These are phyloP conservation scores for Pangasius krempfi DNA, from an alignment of 2,797 vertebrate species.

Conservation along the genomic window DNA sequence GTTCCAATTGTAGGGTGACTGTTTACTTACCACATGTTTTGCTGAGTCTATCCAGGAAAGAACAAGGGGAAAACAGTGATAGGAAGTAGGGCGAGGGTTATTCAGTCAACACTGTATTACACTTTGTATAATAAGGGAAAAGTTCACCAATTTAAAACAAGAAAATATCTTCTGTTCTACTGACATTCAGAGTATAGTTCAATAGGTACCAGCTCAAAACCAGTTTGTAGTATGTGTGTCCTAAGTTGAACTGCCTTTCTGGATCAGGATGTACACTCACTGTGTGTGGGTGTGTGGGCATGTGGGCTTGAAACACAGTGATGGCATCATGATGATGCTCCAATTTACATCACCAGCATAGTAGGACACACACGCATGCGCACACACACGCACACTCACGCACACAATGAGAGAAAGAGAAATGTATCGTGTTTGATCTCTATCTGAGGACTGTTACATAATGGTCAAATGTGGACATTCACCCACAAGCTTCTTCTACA, in stretches of 20 bases:
- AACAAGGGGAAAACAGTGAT: background rate
- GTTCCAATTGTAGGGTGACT: background rate
- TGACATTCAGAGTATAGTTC: background rate
- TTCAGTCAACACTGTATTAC: background rate
- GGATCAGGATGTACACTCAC: conserved; percentile 43
- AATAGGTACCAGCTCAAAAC: background rate
- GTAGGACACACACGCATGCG: background rate
- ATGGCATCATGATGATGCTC: conserved; percentile 38
- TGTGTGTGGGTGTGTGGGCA: conserved; percentile 28
- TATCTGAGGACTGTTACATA: conserved; percentile 49
- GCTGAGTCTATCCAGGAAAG: background rate
- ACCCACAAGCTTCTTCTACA: conserved; percentile 17
- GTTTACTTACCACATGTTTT: conserved; percentile 1
- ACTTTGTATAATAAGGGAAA: background rate
- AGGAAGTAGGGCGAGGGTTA: background rate
- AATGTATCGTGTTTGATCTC: conserved; percentile 33
- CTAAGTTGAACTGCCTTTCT: conserved; percentile 38
- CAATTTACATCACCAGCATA: conserved; percentile 40
- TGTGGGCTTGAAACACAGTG: conserved; percentile 43
- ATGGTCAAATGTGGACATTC: conserved; percentile 38
- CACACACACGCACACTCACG: conserved; percentile 4
- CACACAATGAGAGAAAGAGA: conserved; percentile 2
- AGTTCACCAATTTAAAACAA: background rate
- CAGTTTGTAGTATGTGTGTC: background rate
- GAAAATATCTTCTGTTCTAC: background rate